Percentiles rank a stretch among this genome's conserved stretches.
Evolutionary conservation across 53 echinoderm and acorn worm species (phyloP).

Genomic region (Pentamera pediparva): DNA sequence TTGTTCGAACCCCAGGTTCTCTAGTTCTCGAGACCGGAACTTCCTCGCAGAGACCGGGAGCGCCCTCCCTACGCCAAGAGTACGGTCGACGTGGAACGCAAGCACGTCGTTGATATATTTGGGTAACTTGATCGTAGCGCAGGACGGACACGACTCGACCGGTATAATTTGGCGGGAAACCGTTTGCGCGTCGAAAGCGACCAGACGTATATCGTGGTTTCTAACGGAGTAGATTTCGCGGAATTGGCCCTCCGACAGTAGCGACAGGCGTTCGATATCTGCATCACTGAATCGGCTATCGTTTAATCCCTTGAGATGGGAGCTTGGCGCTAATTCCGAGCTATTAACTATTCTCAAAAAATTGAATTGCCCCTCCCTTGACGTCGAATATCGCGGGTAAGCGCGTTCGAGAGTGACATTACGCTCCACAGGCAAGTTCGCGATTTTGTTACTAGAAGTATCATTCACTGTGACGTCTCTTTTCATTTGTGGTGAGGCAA

Average conservation of each 20-base stretch:
- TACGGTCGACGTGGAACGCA: conserved; percentile 24
- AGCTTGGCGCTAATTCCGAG: neutral
- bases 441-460: too few relatives aligned
- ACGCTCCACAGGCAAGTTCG: too few relatives aligned
- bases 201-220: neutral
- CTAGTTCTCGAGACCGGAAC: neutral
- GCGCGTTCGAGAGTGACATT: too few relatives aligned
- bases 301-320: neutral
- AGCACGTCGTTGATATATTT: conserved; percentile 7
- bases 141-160: conserved; percentile 16
- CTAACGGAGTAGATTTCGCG: conserved; percentile 16
- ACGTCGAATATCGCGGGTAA: neutral
- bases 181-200: conserved; percentile 8
- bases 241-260: neutral
- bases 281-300: neutral
- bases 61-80: conserved; percentile 9
- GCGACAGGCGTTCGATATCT: neutral
- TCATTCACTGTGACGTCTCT: too few relatives aligned
- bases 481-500: too few relatives aligned
- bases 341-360: neutral
- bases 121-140: neutral
- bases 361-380: conserved; percentile 3
- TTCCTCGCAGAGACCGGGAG: neutral
- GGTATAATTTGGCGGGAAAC: neutral
- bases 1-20: neutral